Evolutionary conservation across 1,140 invertebrate genomes (phyloP), one percentile per base, ranked within the genome.

Genomic region (Aphelenchoides besseyi): DNA sequence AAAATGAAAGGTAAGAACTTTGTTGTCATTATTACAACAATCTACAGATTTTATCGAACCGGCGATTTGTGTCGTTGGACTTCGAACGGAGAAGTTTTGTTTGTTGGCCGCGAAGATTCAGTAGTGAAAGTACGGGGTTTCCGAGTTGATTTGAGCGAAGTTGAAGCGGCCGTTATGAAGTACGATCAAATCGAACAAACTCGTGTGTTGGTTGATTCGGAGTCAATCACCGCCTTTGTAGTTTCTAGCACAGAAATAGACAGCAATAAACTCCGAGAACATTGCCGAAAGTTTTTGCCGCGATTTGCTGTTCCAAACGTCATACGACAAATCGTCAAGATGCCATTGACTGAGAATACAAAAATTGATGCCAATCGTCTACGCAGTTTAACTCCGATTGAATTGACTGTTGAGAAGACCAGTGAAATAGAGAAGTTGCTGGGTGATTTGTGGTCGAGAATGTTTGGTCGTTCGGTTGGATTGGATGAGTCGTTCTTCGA

Each of bases 121-220:
- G 63, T 75, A 52, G 48, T 73, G 5, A 74, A 74, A 59, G 57
- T 74, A 16, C 63, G 73, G 3, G 73, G 73, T 30, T 75, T 75
- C 33, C 64, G 73, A 9, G 41, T 74, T n/a, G 73, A 74, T n/a
- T 23, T 74, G 9, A 35, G 28, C 32, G 73, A 74, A 69, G 55
- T 74, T 12, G 73, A 74, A 53, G 37, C 30, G 9, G 37, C 18
- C 3, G 3, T 74, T 18, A 8, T 36, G 26, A 1, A 23, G 2
- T 33, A 35, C 2, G 12, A 37, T 12, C 23, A 37, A 16, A 64
- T 74, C 32, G 1, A 23, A 18, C 1, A 26, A 29, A 37, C 30
- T 2, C 33, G 41, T 2, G 62, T 36, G 3, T 28, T 74, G 8
- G 8, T 64, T 1, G n/a, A 33, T n/a, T 36, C 52, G 37, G 63